A percentile compares a stretch with the other conserved stretches of the same genome.
phyloP scores from a whole-genome alignment of 53 echinoderm and acorn worm species.

The Henricia sp. region DNA sequence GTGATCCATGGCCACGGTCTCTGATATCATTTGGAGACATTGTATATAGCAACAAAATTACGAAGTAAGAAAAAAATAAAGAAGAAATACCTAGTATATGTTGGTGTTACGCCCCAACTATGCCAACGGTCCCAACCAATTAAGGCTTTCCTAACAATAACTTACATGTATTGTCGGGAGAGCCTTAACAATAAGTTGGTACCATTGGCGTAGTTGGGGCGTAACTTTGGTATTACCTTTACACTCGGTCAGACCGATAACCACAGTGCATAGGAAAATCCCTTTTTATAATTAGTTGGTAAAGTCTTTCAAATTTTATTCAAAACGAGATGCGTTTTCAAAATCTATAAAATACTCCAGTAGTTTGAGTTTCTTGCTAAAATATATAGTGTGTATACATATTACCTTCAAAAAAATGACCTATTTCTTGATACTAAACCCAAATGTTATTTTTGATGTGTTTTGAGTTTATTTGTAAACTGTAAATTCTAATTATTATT shows the following conservation, averaged over 20 bases:
- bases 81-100: conserved; percentile 11
- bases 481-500: too few species aligned
- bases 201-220: too few species aligned
- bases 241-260: neutral
- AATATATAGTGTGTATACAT: conserved; percentile 46
- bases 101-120: too few species aligned
- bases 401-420: conserved; percentile 25
- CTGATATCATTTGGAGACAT: conserved; percentile 35
- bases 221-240: conserved; percentile 12
- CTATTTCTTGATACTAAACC: conserved; percentile 22
- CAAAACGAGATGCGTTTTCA: neutral
- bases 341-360: neutral
- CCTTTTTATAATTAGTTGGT: conserved; percentile 44
- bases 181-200: too few species aligned
- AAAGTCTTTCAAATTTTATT: conserved; percentile 35
- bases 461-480: conserved; percentile 26
- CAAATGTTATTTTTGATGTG: conserved; percentile 44
- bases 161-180: too few species aligned
- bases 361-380: conserved; percentile 38
- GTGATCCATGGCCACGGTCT: conserved; percentile 46
- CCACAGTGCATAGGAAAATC: conserved; percentile 46
- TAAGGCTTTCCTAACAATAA: too few species aligned
- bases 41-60: conserved; percentile 2
- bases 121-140: too few species aligned
- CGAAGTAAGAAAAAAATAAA: neutral